These are phyloP conservation scores for Hydractinia echinata DNA, from an alignment of 30 jellyfish, hydroid and myxozoan species.

Conservation along the genomic window DNA sequence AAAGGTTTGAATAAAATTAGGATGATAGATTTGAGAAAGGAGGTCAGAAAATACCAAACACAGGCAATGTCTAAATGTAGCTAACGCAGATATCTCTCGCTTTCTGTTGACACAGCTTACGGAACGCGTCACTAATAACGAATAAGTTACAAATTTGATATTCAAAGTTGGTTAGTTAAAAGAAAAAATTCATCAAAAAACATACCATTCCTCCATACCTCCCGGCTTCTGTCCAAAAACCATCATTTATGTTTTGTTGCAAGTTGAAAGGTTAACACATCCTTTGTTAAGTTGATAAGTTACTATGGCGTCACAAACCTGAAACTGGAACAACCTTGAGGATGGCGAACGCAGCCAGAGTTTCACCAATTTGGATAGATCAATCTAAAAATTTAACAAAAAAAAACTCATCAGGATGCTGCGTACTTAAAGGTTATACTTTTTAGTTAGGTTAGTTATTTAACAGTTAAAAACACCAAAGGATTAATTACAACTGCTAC, in stretches of 20 bases:
- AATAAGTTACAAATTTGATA: too few relatives aligned
- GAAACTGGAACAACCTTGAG: slow-evolving; percentile 7
- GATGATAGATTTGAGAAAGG: too few relatives aligned
- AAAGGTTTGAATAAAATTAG: too few relatives aligned
- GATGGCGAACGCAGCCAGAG: slow-evolving; percentile 16
- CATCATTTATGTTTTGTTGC: slow-evolving; percentile 7
- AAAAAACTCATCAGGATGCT: background rate
- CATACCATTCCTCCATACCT: background rate
- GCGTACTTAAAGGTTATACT: too few relatives aligned
- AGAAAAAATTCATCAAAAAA: background rate
- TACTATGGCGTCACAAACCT: slow-evolving; percentile 14
- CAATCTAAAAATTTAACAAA: background rate
- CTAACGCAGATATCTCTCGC: too few relatives aligned
- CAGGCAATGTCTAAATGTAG: too few relatives aligned
- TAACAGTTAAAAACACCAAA: too few relatives aligned
- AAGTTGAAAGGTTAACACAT: background rate
- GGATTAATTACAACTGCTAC: too few relatives aligned
- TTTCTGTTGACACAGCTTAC: too few relatives aligned
- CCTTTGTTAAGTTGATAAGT: slow-evolving; percentile 16
- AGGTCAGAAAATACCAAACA: too few relatives aligned
- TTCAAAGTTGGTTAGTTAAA: background rate
- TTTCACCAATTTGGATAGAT: slow-evolving; percentile 11
- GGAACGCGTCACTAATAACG: too few relatives aligned
- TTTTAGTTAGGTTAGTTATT: too few relatives aligned
- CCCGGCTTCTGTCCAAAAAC: background rate